Evolutionary conservation across 2,888 invertebrate species (phyloP).

Genomic region (Pyrrhia umbra): DNA sequence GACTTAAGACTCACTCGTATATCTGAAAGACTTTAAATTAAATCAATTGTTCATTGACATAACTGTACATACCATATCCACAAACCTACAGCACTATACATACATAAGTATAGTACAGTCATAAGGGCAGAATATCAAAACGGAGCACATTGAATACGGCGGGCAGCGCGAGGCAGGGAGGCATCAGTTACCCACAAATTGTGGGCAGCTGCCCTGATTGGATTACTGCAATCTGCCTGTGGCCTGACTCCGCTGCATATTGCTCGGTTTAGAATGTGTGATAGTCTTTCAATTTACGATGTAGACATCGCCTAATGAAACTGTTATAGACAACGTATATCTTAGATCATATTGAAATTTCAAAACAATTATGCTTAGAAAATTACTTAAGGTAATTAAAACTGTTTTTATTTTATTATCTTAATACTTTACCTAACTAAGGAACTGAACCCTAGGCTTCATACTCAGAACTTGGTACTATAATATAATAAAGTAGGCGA

Average conservation of each 20-base stretch:
- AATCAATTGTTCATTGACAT: too few relatives aligned
- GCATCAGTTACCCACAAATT: constrained; percentile 66
- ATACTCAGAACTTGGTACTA: too few relatives aligned
- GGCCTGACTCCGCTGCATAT: constrained; percentile 37
- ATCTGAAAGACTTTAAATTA: too few relatives aligned
- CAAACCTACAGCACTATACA: not conserved
- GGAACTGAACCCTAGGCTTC: too few relatives aligned
- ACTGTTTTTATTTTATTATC: too few relatives aligned
- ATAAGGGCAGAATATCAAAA: constrained; percentile 41
- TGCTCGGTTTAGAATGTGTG: constrained; percentile 26
- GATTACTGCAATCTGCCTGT: constrained; percentile 62
- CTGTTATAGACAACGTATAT: not conserved
- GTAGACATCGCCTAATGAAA: not conserved
- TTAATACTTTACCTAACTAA: too few relatives aligned
- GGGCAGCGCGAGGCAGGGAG: constrained; percentile 29
- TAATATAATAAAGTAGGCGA: too few relatives aligned
- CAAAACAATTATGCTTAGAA: too few relatives aligned
- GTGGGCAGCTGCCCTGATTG: constrained; percentile 66
- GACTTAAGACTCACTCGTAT: too few relatives aligned
- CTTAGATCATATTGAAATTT: too few relatives aligned
- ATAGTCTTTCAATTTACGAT: constrained; percentile 42
- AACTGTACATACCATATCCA: not conserved
- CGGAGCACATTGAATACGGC: constrained; percentile 21
- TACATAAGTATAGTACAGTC: constrained; percentile 8
- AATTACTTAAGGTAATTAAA: too few relatives aligned